Conservation (phyloP, 1,140 invertebrate species). For the Brachionus manjavacas region DNA sequence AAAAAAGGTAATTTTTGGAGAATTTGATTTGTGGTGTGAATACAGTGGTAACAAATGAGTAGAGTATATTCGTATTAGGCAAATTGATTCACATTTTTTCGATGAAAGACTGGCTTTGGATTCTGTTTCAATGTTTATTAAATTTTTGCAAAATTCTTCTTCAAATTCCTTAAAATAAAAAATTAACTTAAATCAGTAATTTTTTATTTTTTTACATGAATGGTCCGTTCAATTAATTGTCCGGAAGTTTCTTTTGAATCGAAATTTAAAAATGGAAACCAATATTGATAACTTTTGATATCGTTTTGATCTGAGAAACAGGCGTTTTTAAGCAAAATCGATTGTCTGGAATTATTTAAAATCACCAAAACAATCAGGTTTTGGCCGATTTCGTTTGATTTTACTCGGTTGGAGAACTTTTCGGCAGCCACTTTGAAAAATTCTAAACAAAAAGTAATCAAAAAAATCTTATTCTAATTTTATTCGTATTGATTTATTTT, state of each 20-base stretch:
- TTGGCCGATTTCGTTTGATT: background rate
- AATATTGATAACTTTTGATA: background rate
- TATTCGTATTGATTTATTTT: background rate
- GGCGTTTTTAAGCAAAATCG: background rate
- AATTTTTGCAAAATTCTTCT: conserved; percentile 14
- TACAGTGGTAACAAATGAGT: conserved; percentile 13
- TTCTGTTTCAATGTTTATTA: background rate
- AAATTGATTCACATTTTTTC: conserved; percentile 7
- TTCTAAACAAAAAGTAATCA: background rate
- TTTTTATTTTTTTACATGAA: background rate
- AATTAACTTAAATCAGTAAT: background rate
- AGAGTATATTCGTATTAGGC: background rate
- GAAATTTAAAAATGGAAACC: conserved; percentile 4
- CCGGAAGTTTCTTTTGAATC: background rate
- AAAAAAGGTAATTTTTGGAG: background rate
- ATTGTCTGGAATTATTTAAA: background rate
- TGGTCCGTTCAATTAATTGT: background rate
- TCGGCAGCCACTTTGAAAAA: conserved; percentile 1
- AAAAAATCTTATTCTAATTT: background rate
- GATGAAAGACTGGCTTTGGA: background rate
- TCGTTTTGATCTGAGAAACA: background rate
- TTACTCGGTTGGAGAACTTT: background rate
- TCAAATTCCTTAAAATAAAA: background rate
- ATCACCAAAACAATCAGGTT: conserved; percentile 23
- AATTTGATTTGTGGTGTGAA: background rate